A percentile compares a stretch with the other conserved stretches of the same genome.
These are phyloP conservation scores for Anoncus sp. DNA, from an alignment of 2,888 invertebrate species.

Conservation along the genomic window DNA sequence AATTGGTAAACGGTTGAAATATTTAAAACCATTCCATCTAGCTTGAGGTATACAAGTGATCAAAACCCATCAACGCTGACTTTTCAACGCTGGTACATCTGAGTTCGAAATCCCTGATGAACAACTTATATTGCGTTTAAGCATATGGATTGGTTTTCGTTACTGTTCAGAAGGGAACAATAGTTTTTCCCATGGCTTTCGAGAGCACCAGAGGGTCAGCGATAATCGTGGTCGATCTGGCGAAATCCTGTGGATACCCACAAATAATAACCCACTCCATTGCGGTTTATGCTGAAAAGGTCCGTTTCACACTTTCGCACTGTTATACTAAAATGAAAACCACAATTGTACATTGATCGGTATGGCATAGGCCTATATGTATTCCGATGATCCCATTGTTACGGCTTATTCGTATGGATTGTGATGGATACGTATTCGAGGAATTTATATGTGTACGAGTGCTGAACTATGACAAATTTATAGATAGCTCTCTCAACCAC, in stretches of 20 bases:
- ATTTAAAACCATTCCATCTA: no score
- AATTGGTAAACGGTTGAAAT: not conserved
- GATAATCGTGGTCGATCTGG: not conserved
- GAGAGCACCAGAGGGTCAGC: constrained; percentile 1
- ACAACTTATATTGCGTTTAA: not conserved
- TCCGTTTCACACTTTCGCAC: constrained; percentile 28
- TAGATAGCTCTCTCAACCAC: not conserved
- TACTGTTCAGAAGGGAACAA: constrained; percentile 1
- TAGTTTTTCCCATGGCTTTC: constrained; percentile 26
- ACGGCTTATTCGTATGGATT: not conserved
- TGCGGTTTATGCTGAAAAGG: constrained; percentile 29
- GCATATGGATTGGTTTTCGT: not conserved
- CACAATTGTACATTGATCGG: constrained; percentile 41
- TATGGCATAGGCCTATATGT: constrained; percentile 11
- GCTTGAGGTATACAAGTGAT: no score
- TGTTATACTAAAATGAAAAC: constrained; percentile 27
- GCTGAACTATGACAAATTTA: not conserved
- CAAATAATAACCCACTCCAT: constrained; percentile 41
- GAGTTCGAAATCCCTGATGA: constrained; percentile 8
- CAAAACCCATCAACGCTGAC: no score
- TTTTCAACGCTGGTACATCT: no score
- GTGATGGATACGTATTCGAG: constrained; percentile 1
- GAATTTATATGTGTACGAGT: not conserved
- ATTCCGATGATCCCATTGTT: not conserved
- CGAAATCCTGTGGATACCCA: constrained; percentile 15